These are phyloP conservation scores for Ascaphus truei DNA, from an alignment of 2,113 vertebrate genomes.

Conservation along the genomic window DNA sequence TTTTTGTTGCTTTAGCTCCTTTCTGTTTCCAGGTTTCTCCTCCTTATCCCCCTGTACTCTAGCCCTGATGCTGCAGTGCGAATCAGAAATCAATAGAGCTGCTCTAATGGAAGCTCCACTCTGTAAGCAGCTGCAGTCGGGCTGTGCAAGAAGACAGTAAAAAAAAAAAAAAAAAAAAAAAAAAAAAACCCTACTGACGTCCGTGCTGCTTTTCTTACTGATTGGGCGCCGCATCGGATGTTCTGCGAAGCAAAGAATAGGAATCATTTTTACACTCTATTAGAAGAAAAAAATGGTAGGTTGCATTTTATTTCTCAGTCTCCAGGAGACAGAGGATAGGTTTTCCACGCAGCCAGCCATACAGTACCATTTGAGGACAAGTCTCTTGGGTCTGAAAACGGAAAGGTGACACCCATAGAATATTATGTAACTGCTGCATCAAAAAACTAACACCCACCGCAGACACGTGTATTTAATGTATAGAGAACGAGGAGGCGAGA, in stretches of 20 bases:
- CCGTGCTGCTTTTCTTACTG: constrained; percentile 57
- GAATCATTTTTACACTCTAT: constrained; percentile 50
- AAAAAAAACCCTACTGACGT: constrained; percentile 59
- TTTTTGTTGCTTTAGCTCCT: constrained; percentile 25
- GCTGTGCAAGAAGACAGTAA: constrained; percentile 35
- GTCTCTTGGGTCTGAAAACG: not conserved
- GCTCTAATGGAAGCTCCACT: constrained; percentile 61
- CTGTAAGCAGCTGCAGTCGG: constrained; percentile 52
- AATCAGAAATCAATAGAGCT: constrained; percentile 66
- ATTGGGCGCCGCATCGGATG: constrained; percentile 79
- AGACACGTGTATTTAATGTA: not conserved
- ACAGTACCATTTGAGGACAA: not conserved
- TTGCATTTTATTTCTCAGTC: constrained; percentile 42
- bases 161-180: too few species aligned
- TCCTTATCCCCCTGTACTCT: constrained; percentile 29
- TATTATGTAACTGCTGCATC: not conserved
- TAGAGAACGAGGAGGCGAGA: not conserved
- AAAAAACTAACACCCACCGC: constrained; percentile 8
- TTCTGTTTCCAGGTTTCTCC: constrained; percentile 26
- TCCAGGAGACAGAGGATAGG: constrained; percentile 37
- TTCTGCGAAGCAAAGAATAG: constrained; percentile 71
- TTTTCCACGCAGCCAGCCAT: constrained; percentile 21
- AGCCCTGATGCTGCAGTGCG: constrained; percentile 55
- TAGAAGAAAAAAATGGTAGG: constrained; percentile 43
- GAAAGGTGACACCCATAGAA: not conserved